Conservation (phyloP, 2,888 invertebrate species). For the Ectropis crepuscularia region DNA sequence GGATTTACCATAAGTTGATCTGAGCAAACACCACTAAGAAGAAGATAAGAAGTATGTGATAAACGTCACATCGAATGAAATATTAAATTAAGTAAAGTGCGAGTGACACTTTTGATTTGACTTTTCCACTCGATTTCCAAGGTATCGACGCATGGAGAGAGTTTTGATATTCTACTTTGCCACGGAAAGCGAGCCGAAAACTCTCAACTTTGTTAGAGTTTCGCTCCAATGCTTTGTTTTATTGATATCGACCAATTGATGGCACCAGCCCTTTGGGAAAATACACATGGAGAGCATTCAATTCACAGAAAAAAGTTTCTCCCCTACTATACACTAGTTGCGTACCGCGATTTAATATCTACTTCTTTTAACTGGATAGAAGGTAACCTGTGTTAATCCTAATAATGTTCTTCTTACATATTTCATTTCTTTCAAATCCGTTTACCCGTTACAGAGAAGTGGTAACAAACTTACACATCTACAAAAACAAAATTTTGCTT, state of each 20-base stretch:
- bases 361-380: no score
- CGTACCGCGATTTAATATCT: no score
- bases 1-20: no score
- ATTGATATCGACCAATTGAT: slow-evolving; percentile 37
- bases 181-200: slow-evolving; percentile 60
- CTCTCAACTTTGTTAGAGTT: slow-evolving; percentile 65
- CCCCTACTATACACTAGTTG: no score
- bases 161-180: slow-evolving; percentile 67
- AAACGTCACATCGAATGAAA: slow-evolving; percentile 12
- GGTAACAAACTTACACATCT: no score
- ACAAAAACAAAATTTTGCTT: no score
- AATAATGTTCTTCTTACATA: no score
- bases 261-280: neutral
- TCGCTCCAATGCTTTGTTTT: slow-evolving; percentile 46
- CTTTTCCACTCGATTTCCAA: slow-evolving; percentile 55
- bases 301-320: no score
- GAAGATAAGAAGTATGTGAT: neutral
- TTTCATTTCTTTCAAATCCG: no score
- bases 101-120: slow-evolving; percentile 52
- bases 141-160: slow-evolving; percentile 55
- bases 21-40: neutral
- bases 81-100: slow-evolving; percentile 29
- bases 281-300: no score
- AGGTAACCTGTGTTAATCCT: no score
- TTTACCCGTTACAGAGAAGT: no score